These are phyloP conservation scores for Drosophila malerkotliana DNA, from an alignment of 1,140 invertebrate genomes.

Conservation along the genomic window DNA sequence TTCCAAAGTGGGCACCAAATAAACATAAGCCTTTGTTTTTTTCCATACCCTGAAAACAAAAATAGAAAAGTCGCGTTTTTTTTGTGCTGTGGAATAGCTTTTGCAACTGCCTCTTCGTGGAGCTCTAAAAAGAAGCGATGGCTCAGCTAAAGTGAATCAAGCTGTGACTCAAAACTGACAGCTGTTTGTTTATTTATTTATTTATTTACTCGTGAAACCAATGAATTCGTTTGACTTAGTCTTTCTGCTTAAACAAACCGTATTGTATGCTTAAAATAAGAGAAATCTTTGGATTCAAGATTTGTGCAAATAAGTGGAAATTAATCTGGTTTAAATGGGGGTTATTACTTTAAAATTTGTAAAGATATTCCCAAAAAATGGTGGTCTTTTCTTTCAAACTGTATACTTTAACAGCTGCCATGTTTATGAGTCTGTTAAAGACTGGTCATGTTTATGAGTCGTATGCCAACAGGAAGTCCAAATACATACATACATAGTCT, in stretches of 20 bases:
- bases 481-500: not conserved
- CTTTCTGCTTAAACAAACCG: slow-evolving; percentile 7
- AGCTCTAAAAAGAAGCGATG: slow-evolving; percentile 38
- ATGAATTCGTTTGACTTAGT: slow-evolving; percentile 47
- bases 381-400: not conserved
- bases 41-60: not conserved
- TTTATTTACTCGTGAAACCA: slow-evolving; percentile 35
- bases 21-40: slow-evolving; percentile 18
- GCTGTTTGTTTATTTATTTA: slow-evolving; percentile 58
- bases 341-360: no score
- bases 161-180: slow-evolving; percentile 46
- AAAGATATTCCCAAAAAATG: not conserved
- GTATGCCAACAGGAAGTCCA: slow-evolving; percentile 20
- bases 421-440: no score
- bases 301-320: slow-evolving; percentile 1
- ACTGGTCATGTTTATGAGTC: not conserved
- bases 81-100: slow-evolving; percentile 1
- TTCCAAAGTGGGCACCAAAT: not conserved
- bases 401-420: no score
- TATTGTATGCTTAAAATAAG: slow-evolving; percentile 3
- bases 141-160: slow-evolving; percentile 57
- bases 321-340: not conserved
- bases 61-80: slow-evolving; percentile 23
- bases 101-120: slow-evolving; percentile 28
- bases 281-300: not conserved